Evolutionary conservation across 2,888 invertebrate genomes (phyloP).

Genomic region (Hydriomena furcata): DNA sequence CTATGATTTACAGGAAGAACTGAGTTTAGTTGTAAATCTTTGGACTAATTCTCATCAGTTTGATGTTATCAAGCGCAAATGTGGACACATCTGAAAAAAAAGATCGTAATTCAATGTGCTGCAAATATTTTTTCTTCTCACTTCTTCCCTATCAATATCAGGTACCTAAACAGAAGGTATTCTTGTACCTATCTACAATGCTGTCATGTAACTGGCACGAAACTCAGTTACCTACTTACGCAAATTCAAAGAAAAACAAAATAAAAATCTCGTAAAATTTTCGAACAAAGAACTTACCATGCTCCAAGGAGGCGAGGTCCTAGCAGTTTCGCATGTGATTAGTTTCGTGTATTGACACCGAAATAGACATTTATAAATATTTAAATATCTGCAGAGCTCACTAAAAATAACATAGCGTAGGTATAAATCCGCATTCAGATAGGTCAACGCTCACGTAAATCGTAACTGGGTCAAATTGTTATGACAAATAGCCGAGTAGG

Average conservation of each 20-base stretch:
- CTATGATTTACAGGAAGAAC: constrained; percentile 14
- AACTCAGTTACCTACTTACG: too few species aligned
- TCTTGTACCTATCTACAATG: too few species aligned
- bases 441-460: constrained; percentile 79
- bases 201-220: too few species aligned
- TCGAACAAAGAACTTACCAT: constrained; percentile 75
- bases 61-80: constrained; percentile 34
- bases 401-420: constrained; percentile 78
- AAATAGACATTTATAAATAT: constrained; percentile 75
- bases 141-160: too few species aligned
- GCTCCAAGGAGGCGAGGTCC: constrained; percentile 50
- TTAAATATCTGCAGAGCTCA: constrained; percentile 80
- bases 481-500: constrained; percentile 46
- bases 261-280: constrained; percentile 29
- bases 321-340: constrained; percentile 48
- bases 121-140: too few species aligned
- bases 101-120: background rate
- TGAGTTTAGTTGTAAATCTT: constrained; percentile 1
- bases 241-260: constrained; percentile 8
- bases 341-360: constrained; percentile 53
- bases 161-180: too few species aligned
- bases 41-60: background rate
- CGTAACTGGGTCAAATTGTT: constrained; percentile 80
- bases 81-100: constrained; percentile 19
- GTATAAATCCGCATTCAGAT: constrained; percentile 80